Conservation (phyloP, 1,140 invertebrate genomes). For the Archivesica marissinica region DNA sequence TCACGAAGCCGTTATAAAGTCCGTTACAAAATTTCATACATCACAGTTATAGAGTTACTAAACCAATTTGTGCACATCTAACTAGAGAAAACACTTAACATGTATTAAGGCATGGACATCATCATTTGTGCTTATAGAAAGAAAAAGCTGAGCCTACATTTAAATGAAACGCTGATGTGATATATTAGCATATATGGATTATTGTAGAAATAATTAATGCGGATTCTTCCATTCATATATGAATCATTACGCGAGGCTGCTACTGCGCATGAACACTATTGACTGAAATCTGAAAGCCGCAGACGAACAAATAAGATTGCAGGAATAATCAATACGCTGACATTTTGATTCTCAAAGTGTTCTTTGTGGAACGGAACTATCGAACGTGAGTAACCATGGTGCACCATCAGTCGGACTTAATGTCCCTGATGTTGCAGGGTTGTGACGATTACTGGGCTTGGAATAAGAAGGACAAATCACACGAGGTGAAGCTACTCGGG, state of each 20-base stretch:
- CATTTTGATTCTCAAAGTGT: neutral
- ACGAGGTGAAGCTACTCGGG: slow-evolving; percentile 87
- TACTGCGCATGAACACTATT: slow-evolving; percentile 25
- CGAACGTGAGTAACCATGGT: slow-evolving; percentile 42
- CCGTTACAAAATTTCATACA: slow-evolving; percentile 31
- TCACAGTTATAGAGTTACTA: neutral
- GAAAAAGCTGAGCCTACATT: too few species aligned
- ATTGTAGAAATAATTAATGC: slow-evolving; percentile 40
- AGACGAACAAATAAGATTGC: slow-evolving; percentile 37
- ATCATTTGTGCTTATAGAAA: too few species aligned
- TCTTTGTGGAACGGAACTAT: slow-evolving; percentile 5
- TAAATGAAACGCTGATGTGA: neutral
- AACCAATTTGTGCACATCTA: neutral
- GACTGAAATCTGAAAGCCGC: neutral
- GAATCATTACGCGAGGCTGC: slow-evolving; percentile 6
- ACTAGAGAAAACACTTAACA: too few species aligned
- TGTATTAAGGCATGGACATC: too few species aligned
- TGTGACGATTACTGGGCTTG: slow-evolving; percentile 89
- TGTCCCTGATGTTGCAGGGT: slow-evolving; percentile 76
- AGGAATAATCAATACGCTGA: slow-evolving; percentile 45
- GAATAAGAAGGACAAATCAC: slow-evolving; percentile 87
- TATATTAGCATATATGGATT: slow-evolving; percentile 48
- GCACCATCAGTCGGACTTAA: slow-evolving; percentile 42
- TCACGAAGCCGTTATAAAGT: slow-evolving; percentile 50
- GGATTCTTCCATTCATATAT: slow-evolving; percentile 18